These are phyloP conservation scores for Cydia splendana DNA, from an alignment of 1,140 invertebrate genomes.

Conservation along the genomic window DNA sequence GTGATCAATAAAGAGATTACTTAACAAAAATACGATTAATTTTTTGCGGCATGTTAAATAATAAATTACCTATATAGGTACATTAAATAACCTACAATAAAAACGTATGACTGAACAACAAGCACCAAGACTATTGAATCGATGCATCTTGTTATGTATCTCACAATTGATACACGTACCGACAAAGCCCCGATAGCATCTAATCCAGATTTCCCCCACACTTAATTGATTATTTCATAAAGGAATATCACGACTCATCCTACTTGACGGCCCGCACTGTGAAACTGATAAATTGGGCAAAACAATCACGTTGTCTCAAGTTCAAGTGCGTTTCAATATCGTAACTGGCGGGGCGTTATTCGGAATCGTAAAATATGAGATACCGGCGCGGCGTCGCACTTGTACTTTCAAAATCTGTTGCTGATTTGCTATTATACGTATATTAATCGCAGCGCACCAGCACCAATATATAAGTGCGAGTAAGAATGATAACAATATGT, in stretches of 20 bases:
- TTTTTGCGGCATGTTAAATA: no score
- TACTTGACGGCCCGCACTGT: constrained; percentile 53
- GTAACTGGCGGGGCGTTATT: background rate
- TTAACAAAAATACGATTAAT: no score
- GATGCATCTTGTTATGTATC: constrained; percentile 61
- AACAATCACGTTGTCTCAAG: constrained; percentile 54
- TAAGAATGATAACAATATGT: no score
- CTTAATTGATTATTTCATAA: constrained; percentile 77
- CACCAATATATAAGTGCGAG: no score
- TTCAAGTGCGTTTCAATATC: constrained; percentile 49
- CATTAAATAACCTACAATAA: no score
- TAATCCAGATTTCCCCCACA: constrained; percentile 73
- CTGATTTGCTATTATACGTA: no score
- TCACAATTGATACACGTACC: constrained; percentile 69
- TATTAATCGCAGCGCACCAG: no score
- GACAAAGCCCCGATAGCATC: constrained; percentile 70
- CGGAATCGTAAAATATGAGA: background rate
- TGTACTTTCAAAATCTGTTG: no score
- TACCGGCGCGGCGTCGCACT: background rate
- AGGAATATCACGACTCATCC: constrained; percentile 66
- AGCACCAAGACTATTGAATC: constrained; percentile 49
- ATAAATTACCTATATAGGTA: no score
- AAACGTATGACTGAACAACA: background rate
- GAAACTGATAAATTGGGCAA: constrained; percentile 56
- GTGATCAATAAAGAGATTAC: no score